phyloP scores from a whole-genome alignment of 2,888 invertebrate species.

The Ormyrus rosae region DNA sequence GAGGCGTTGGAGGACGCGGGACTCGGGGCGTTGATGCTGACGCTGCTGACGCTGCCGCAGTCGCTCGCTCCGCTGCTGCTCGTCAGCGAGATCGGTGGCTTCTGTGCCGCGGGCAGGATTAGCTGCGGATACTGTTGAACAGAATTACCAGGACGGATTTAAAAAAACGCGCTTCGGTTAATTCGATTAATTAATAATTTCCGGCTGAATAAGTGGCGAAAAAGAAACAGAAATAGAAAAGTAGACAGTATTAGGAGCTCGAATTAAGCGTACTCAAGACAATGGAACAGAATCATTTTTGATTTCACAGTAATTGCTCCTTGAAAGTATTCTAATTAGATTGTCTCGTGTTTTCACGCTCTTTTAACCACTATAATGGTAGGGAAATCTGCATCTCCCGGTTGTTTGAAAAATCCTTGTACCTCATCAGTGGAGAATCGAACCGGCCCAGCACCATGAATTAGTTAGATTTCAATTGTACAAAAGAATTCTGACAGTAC shows the following conservation, averaged over 20 bases:
- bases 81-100: slow-evolving; percentile 75
- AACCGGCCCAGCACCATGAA: slow-evolving; percentile 49
- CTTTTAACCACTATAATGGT: slow-evolving; percentile 21
- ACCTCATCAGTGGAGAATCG: slow-evolving; percentile 30
- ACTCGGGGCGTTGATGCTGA: slow-evolving; percentile 70
- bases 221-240: background rate
- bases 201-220: background rate
- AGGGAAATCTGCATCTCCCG: background rate
- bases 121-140: slow-evolving; percentile 83
- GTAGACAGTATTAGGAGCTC: background rate
- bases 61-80: slow-evolving; percentile 73
- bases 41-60: slow-evolving; percentile 70
- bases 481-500: background rate
- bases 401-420: background rate
- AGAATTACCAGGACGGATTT: background rate
- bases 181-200: slow-evolving; percentile 6
- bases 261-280: background rate
- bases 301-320: too few relatives aligned
- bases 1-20: slow-evolving; percentile 67
- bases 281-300: too few relatives aligned
- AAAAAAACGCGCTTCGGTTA: background rate
- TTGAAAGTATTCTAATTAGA: slow-evolving; percentile 25
- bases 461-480: background rate
- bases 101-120: slow-evolving; percentile 85
- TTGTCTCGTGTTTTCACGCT: slow-evolving; percentile 28